Base-by-base conservation (phyloP, 2,888 invertebrate species). In the Tiphia femorata region DNA sequence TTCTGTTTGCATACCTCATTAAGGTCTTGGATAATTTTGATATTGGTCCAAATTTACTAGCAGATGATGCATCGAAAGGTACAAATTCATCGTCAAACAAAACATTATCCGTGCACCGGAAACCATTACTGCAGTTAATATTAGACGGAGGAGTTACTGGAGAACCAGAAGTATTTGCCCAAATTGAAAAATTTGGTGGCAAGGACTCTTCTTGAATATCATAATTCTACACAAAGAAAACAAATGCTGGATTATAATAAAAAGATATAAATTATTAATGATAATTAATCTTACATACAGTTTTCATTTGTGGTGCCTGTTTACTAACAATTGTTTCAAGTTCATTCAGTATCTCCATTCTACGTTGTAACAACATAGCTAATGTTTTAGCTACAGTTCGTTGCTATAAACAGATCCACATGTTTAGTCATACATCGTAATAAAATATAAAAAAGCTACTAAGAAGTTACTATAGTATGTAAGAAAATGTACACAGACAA, bases 11-110 rank as follows among this genome's bases (percentile, higher is more conserved):
- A 49, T 50, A 80, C 81, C 81, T 76, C 20, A 81, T 72, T 51
- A 82, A 65, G 7, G 79, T 71, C 66, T 82, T 82, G 16, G 81
- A 74, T 30, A 83, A 43, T 64, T 80, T 75, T 1, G 90, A 90
- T 65, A 91, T 91, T 1, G 91, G 91, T 2, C 91, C 91, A 76
- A 88, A 91, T 80, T 90, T 90, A 64, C 89, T 90, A 14, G 88
- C 88, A 19, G 88, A 84, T 1, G 90, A 88, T 25, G 88, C 85
- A 73, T 90, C 90, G 78, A 90, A 90, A 5, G 90, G 90, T 49
- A 90, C 88, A 73, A 90, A 89, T 71, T 89, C 89, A 70, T 90
- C 90, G 62, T 89, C 88, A 29, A 87, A 86, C 42, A 88, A 75
- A 61, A 88, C 85, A 0, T 87, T 85, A 74, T 88, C 88, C 16